A percentile compares a stretch with the other conserved stretches of the same genome.
phyloP scores from a whole-genome alignment of 2,888 invertebrate species.

The Halocaridina rubra region DNA sequence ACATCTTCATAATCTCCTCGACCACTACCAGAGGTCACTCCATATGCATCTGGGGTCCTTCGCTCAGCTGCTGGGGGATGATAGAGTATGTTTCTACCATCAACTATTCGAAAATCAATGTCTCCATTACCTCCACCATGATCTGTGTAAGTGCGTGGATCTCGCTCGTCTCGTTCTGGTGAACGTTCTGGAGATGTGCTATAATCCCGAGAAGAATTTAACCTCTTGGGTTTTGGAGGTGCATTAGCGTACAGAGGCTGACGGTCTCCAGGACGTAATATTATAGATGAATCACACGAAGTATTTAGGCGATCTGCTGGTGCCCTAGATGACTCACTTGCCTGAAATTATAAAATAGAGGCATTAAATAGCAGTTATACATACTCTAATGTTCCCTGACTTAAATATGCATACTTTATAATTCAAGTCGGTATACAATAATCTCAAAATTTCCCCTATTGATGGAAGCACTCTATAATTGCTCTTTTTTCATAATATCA shows the following conservation, averaged over 20 bases:
- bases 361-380: too few relatives aligned
- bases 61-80: constrained; percentile 72
- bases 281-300: constrained; percentile 45
- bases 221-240: constrained; percentile 86
- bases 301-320: constrained; percentile 49
- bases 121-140: constrained; percentile 36
- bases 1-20: constrained; percentile 83
- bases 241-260: constrained; percentile 90
- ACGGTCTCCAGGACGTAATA: constrained; percentile 65
- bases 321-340: constrained; percentile 49
- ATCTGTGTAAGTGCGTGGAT: constrained; percentile 62
- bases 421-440: too few relatives aligned
- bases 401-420: too few relatives aligned
- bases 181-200: constrained; percentile 74
- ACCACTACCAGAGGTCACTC: constrained; percentile 67
- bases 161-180: constrained; percentile 71
- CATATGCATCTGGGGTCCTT: constrained; percentile 86
- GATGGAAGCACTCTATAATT: too few relatives aligned
- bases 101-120: constrained; percentile 2
- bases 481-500: too few relatives aligned
- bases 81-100: constrained; percentile 32
- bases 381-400: too few relatives aligned
- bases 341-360: constrained; percentile 34
- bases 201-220: constrained; percentile 74
- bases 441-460: too few relatives aligned